Evolutionary conservation across 2,113 vertebrate species (phyloP), one percentile per base, ranked within the genome.

Genomic region (Corydoras sp.): DNA sequence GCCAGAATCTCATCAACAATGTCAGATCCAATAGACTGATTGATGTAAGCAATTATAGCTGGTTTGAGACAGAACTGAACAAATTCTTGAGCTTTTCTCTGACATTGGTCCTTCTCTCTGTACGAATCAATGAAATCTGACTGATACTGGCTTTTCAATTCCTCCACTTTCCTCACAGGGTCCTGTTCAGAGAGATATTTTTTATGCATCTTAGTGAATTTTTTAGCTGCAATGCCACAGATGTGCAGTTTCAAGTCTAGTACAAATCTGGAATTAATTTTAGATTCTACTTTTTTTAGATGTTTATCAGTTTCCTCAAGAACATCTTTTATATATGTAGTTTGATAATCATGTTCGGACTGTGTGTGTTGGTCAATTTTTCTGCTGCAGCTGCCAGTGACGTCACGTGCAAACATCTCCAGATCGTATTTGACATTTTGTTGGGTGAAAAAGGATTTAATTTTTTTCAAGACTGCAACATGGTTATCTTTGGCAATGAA

Each of bases 1-100:
- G 2, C 62, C 74, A 81, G 1, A 58, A 88, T 75, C 13, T 65
- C n/a, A 50, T 85, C 81, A 12, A 82, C 83, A 53, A 87, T 85
- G 0, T 85, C 2, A 3, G 65, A 24, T 60, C 85, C 84, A 32
- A 88, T 43, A 29, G 53, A 65, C 32, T 69, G 65, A 3, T 62
- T 63, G 4, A 85, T 77, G 54, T 70, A 81, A 0, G 73, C 68
- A 15, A 66, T 58, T 3, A 86, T 59, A 3, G 82, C 82, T 58
- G 83, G 83, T 76, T 77, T 81, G 24, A 88, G 64, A n/a, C 84
- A 82, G 18, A 15, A 1, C 11, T 58, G 69, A 48, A 18, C 70
- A 35, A 84, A 87, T 9, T 76, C 71, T 0, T 10, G 11, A 14
- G 84, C 82, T 79, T 83, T 86, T 5, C 70, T 69, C 18, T 77